Evolutionary conservation across 2,113 vertebrate genomes (phyloP), one percentile per base, ranked within the genome.

Genomic region (Dicerorhinus sumatrensis): DNA sequence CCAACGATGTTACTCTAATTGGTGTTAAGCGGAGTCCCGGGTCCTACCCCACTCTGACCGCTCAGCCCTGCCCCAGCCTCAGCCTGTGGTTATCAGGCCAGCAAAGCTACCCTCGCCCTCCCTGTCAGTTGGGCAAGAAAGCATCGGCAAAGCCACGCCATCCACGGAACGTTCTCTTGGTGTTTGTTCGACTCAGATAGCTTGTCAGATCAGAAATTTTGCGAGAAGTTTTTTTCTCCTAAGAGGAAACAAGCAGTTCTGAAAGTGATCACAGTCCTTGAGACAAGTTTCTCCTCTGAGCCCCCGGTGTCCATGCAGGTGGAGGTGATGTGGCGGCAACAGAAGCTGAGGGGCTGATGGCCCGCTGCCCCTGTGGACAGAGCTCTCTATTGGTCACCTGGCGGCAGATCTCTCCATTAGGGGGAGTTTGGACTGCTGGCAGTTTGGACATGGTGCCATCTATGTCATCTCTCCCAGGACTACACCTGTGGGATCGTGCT

Each of bases 91-190:
- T 18, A 0, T 16, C 23, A 39, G 4, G 5, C 21, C 79, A 27
- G 56, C 79, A 9, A 3, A 20, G 10, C 33, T 4, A 16, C 48
- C 48, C 21, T 14, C 17, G 31, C 31, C 77, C 54, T 36, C 51
- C 77, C 20, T 13, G 11, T 21, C 33, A 2, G 51, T 1, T 33
- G 33, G n/a, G 54, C 2, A 0, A 5, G 21, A 14, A 1, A 25
- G 33, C 51, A 54, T 54, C 3, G 14, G 51, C 48, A 1, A 5
- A 25, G 48, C 29, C 48, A 1, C 0, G 51, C 20, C 11, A 7
- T n/a, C 51, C 11, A 8, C 33, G 3, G 11, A 25, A 48, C 31
- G 3, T 10, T 33, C 51, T 36, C 3, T 33, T 16, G 3, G 51
- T 20, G 12, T 58, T 25, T 58, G 6, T 56, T 36, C 21, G 54